These are phyloP conservation scores for Semicossyphus pulcher DNA, from an alignment of 2,113 vertebrate genomes.

Conservation along the genomic window DNA sequence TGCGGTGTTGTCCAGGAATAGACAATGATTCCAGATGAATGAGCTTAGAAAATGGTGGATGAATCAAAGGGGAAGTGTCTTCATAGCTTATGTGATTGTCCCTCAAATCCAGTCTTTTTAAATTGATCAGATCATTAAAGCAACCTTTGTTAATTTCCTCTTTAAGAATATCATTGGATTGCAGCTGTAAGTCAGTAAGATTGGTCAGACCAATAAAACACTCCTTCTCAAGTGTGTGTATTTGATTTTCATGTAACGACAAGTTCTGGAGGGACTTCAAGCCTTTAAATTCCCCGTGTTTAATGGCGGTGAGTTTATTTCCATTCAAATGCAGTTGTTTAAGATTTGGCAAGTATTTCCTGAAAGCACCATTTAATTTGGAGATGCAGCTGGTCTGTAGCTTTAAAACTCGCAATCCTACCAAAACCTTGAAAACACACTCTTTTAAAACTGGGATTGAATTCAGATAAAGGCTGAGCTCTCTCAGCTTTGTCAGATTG, in stretches of 20 bases:
- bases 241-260: conserved; percentile 70
- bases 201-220: conserved; percentile 69
- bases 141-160: fast-evolving
- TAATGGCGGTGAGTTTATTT: conserved; percentile 71
- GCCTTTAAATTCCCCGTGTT: conserved; percentile 24
- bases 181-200: conserved; percentile 57
- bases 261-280: conserved; percentile 61
- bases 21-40: conserved; percentile 62
- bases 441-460: conserved; percentile 52
- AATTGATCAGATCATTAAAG: conserved; percentile 72
- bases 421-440: conserved; percentile 73
- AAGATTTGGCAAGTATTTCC: conserved; percentile 61
- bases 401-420: conserved; percentile 59
- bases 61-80: fast-evolving
- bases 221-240: conserved; percentile 27
- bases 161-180: conserved; percentile 56
- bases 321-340: conserved; percentile 45
- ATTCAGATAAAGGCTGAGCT: conserved; percentile 71
- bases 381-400: conserved; percentile 70
- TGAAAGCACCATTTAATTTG: conserved; percentile 62
- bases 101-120: conserved; percentile 67
- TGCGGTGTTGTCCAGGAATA: conserved; percentile 65
- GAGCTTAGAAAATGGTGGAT: conserved; percentile 75
- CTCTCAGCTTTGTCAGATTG: conserved; percentile 60
- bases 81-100: conserved; percentile 69